Percentiles rank a stretch among this genome's conserved stretches.
These are phyloP conservation scores for Melieria omissa DNA, from an alignment of 2,888 invertebrate genomes.

Conservation along the genomic window DNA sequence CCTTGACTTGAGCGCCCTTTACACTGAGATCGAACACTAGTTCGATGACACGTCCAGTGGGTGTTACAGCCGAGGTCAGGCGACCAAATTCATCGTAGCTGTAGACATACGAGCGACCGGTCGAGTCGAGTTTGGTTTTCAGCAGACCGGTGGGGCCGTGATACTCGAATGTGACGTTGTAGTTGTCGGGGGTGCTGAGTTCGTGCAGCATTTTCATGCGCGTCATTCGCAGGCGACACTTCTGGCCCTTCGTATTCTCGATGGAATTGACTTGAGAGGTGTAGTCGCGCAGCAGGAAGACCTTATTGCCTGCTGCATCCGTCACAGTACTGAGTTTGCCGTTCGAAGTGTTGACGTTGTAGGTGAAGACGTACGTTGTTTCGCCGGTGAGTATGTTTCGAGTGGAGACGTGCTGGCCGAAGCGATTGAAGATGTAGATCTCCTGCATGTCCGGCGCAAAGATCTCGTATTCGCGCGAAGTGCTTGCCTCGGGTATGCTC, in stretches of 20 bases:
- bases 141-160: constrained; percentile 89
- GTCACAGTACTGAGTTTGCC: constrained; percentile 94
- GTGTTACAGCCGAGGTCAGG: constrained; percentile 89
- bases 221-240: constrained; percentile 90
- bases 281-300: constrained; percentile 84
- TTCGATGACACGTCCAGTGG: constrained; percentile 93
- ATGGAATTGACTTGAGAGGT: constrained; percentile 92
- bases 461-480: constrained; percentile 89
- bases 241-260: constrained; percentile 93
- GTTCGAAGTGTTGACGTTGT: constrained; percentile 96
- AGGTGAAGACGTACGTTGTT: constrained; percentile 92
- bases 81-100: constrained; percentile 96
- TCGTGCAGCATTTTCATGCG: constrained; percentile 92
- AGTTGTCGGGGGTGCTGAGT: constrained; percentile 90
- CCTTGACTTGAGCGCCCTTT: constrained; percentile 88
- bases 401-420: constrained; percentile 94
- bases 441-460: constrained; percentile 96
- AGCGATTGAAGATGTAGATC: constrained; percentile 91
- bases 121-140: constrained; percentile 88
- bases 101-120: constrained; percentile 91
- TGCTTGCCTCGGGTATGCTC: constrained; percentile 87
- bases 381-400: constrained; percentile 95
- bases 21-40: constrained; percentile 89
- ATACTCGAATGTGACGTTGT: constrained; percentile 93
- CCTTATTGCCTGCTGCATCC: constrained; percentile 91